Evolutionary conservation across 2,888 invertebrate genomes (phyloP).

Genomic region (Erebia epiphron): DNA sequence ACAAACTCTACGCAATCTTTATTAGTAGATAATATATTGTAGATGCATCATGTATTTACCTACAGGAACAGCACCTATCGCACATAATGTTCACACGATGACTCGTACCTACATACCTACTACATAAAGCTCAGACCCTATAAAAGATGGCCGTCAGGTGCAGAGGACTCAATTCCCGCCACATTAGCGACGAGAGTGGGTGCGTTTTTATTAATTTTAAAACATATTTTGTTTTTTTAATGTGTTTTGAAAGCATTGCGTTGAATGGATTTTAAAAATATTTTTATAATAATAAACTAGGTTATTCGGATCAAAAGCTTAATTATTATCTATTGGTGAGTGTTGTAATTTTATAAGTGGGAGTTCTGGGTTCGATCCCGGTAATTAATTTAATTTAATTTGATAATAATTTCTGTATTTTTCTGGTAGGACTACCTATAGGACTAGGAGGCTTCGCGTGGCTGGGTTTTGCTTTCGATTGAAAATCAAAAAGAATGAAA

Average conservation of each 20-base stretch:
- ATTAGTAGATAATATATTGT: background rate
- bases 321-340: no score
- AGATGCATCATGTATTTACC: background rate
- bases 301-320: no score
- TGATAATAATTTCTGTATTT: no score
- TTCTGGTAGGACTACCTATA: no score
- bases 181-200: slow-evolving; percentile 17
- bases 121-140: background rate
- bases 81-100: background rate
- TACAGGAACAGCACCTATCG: background rate
- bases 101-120: background rate
- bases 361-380: no score
- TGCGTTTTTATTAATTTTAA: slow-evolving; percentile 7
- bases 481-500: no score
- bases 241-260: background rate
- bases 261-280: background rate
- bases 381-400: no score
- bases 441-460: no score
- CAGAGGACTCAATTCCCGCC: slow-evolving; percentile 12
- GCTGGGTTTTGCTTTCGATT: no score
- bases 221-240: background rate
- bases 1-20: no score
- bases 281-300: no score
- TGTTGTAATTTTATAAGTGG: no score
- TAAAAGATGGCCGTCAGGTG: slow-evolving; percentile 7